Evolutionary conservation across 2,888 invertebrate genomes (phyloP).

Genomic region (Apamea monoglypha): DNA sequence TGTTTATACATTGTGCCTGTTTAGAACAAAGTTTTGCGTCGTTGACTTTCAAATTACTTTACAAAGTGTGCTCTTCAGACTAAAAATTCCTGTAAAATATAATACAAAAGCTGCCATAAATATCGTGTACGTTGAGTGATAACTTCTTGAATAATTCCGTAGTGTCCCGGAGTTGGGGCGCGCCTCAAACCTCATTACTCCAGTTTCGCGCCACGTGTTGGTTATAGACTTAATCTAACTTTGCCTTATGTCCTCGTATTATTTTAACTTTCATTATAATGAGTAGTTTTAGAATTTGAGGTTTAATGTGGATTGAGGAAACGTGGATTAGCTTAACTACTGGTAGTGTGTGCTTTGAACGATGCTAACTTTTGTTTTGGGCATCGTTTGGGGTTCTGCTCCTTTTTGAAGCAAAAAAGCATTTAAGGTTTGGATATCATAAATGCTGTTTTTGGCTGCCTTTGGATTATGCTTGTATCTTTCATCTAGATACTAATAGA

Average conservation of each 20-base stretch:
- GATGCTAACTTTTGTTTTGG: constrained; percentile 10
- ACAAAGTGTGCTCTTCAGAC: constrained; percentile 26
- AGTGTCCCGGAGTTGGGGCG: constrained; percentile 49
- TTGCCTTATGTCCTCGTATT: constrained; percentile 67
- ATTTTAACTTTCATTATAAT: constrained; percentile 65
- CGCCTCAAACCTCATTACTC: constrained; percentile 69
- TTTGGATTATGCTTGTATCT: not conserved
- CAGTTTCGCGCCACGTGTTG: constrained; percentile 67
- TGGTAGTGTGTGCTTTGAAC: constrained; percentile 20
- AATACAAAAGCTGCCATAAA: constrained; percentile 59
- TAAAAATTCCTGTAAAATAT: constrained; percentile 36
- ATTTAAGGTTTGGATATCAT: not conserved
- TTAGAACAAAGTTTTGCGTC: not conserved
- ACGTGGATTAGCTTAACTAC: constrained; percentile 45
- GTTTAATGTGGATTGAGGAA: constrained; percentile 34
- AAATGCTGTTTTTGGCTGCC: not conserved
- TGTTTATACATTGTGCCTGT: not conserved
- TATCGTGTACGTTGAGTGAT: constrained; percentile 58
- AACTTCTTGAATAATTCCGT: constrained; percentile 68
- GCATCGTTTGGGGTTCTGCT: not conserved
- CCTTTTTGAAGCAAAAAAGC: not conserved
- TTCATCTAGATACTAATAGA: not conserved
- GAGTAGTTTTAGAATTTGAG: constrained; percentile 58
- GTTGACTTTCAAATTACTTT: constrained; percentile 28
- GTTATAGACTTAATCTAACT: constrained; percentile 73